Conservation (phyloP, 2,113 vertebrate genomes). For the Percopsis transmontana region DNA sequence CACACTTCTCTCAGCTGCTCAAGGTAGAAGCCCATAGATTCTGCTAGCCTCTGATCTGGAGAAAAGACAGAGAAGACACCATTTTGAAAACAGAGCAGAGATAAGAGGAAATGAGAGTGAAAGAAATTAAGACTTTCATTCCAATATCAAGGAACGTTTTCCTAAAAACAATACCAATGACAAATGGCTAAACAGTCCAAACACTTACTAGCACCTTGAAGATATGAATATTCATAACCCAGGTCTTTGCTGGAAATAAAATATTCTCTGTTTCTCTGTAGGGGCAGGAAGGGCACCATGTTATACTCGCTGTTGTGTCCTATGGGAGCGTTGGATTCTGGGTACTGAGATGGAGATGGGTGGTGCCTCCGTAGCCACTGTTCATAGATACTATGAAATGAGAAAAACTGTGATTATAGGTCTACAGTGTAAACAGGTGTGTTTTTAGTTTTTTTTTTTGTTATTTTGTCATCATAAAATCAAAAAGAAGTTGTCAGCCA, state of each 20-base stretch:
- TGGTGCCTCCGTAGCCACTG: conserved; percentile 87
- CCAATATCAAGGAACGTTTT: not conserved
- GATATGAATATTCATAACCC: conserved; percentile 91
- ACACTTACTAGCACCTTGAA: conserved; percentile 86
- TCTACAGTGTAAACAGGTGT: not conserved
- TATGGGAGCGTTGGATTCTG: conserved; percentile 87
- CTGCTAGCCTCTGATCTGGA: conserved; percentile 75
- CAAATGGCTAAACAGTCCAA: not conserved
- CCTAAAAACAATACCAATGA: not conserved
- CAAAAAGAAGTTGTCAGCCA: no score
- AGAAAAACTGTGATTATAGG: not conserved
- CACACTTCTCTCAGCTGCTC: conserved; percentile 82
- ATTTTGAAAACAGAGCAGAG: not conserved
- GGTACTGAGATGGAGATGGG: conserved; percentile 83
- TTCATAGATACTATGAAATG: conserved; percentile 87
- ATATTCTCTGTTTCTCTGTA: conserved; percentile 89
- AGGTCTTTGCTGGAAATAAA: conserved; percentile 88
- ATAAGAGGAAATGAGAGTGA: not conserved
- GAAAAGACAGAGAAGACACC: not conserved
- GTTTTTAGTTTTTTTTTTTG: not conserved
- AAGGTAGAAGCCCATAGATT: conserved; percentile 80
- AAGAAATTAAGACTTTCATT: not conserved
- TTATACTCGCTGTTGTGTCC: conserved; percentile 91
- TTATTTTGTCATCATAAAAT: no score
- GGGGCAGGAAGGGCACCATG: conserved; percentile 95